These are phyloP conservation scores for Luffia ferchaultella DNA, from an alignment of 2,888 invertebrate species.

Conservation along the genomic window DNA sequence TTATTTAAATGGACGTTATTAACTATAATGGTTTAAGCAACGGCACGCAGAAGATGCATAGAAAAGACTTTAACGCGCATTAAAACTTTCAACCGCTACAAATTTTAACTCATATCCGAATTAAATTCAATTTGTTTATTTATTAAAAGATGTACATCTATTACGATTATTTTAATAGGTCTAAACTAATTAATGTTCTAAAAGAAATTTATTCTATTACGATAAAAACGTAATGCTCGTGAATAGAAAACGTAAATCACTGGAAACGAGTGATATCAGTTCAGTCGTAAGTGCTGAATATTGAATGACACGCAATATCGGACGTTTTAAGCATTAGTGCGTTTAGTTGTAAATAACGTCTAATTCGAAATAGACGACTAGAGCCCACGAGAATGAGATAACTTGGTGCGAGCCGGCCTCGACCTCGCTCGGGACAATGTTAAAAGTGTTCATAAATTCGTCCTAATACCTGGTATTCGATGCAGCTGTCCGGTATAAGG, in stretches of 20 bases:
- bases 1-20: neutral
- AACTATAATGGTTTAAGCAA: neutral
- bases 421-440: constrained; percentile 3
- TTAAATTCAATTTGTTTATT: neutral
- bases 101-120: neutral
- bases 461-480: neutral
- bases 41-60: neutral
- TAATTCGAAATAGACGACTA: constrained; percentile 6
- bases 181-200: neutral
- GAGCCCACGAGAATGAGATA: constrained; percentile 12
- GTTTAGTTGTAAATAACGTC: constrained; percentile 6
- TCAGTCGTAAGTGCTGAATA: neutral
- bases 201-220: neutral
- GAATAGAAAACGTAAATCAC: neutral
- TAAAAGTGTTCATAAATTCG: neutral
- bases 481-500: neutral
- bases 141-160: neutral
- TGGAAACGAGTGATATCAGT: neutral
- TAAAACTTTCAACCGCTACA: neutral
- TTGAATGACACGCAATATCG: neutral
- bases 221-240: neutral
- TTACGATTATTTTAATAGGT: neutral
- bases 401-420: constrained; percentile 4
- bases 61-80: neutral
- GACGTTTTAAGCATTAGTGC: neutral